Evolutionary conservation across 2,888 invertebrate species (phyloP), one percentile per base, ranked within the genome.

Genomic region (Cheilosia vernalis): DNA sequence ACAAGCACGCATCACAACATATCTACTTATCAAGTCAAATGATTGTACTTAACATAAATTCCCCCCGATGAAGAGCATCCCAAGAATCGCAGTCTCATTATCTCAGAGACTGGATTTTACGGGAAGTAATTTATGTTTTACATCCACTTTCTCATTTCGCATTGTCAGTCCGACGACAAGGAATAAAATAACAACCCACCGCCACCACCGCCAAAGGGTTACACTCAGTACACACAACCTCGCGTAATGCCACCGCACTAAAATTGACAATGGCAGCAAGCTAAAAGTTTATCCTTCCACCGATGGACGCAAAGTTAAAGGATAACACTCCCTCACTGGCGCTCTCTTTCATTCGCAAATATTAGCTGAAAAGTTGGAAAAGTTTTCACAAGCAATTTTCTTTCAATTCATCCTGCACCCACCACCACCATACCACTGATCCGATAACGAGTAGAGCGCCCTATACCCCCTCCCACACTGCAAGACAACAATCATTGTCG

Each of bases 401-500:
- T 81, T 77, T 61, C 64, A 63, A 69, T 76, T 56, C 67, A 63
- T 6, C 51, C 24, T 13, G 13, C 37, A 13, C 51, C 21, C 24
- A 7, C 21, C 13, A 6, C 58, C 37, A n/a, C 47, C 15, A 30
- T 1, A 21, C 37, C 42, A 4, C 21, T 27, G 21, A 17, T 7
- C 40, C 69, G 49, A 15, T 15, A 19, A 40, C 40, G 17, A 44
- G 15, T 7, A 17, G 47, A 47, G 21, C 24, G 33, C 42, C 0
- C 19, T 51, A 4, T 51, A 4, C 37, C 24, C 40, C 37, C 33
- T 3, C 40, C 58, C 33, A 10, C 17, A 19, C 58, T 55, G 69
- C 58, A 80, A 85, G 80, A 80, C 85, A 85, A 85, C 80, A 85
- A 85, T 85, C 85, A 85, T 85, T 76, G 80, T 80, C 85, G 80